Evolutionary conservation across 1,140 invertebrate genomes (phyloP).

Genomic region (Galleria mellonella): DNA sequence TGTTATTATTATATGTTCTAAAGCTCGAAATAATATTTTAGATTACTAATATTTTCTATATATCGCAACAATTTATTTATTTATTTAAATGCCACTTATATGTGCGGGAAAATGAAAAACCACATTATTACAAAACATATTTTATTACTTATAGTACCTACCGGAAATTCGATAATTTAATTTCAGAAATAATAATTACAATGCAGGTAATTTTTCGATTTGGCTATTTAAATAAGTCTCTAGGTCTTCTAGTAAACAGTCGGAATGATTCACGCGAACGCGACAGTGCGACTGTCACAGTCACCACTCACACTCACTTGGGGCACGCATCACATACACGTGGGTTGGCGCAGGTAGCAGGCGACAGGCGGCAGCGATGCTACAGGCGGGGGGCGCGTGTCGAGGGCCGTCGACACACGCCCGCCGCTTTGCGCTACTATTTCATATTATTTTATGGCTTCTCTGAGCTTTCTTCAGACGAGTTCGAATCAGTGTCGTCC

Average conservation of each 20-base stretch:
- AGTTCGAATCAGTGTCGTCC: slow-evolving; percentile 19
- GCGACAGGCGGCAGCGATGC: no score
- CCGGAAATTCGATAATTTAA: slow-evolving; percentile 70
- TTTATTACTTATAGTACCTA: slow-evolving; percentile 71
- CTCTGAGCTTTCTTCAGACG: background rate
- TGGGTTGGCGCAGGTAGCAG: slow-evolving; percentile 18
- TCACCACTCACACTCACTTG: slow-evolving; percentile 29
- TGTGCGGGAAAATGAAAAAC: slow-evolving; percentile 10
- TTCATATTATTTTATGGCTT: slow-evolving; percentile 34
- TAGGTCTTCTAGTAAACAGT: slow-evolving; percentile 63
- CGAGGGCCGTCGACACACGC: slow-evolving; percentile 65
- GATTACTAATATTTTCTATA: no score
- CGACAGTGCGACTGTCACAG: slow-evolving; percentile 9
- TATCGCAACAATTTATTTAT: no score
- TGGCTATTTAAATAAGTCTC: slow-evolving; percentile 70
- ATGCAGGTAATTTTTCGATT: slow-evolving; percentile 62
- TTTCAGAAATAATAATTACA: slow-evolving; percentile 67
- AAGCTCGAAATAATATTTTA: no score
- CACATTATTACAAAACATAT: slow-evolving; percentile 48
- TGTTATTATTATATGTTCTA: no score
- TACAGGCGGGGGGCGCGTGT: slow-evolving; percentile 55
- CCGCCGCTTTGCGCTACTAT: slow-evolving; percentile 36
- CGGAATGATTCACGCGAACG: slow-evolving; percentile 33
- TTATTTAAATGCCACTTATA: no score
- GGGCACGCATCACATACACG: slow-evolving; percentile 34